A percentile compares a stretch with the other conserved stretches of the same genome.
Conservation (phyloP, 2,888 invertebrate species). For the Hirtodrosophila alboralis region DNA sequence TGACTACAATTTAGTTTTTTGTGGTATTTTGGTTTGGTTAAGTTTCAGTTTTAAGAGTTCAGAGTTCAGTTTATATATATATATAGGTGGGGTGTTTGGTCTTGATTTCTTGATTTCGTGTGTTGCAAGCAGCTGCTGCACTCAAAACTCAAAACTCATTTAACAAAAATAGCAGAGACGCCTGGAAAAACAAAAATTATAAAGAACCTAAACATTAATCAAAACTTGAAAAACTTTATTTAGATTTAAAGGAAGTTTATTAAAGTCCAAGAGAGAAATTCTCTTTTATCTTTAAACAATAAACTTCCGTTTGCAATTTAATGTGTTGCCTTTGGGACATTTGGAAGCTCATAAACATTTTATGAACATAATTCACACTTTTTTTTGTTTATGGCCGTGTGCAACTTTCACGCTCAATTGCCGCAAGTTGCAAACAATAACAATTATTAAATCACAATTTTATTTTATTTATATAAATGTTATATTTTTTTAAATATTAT, state of each 20-base stretch:
- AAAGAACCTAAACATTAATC: constrained; percentile 7
- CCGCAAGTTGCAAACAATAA: constrained; percentile 18
- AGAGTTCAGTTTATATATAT: constrained; percentile 31
- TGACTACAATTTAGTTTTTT: constrained; percentile 1
- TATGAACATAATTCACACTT: too few species aligned
- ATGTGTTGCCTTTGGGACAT: too few species aligned
- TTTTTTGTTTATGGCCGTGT: background rate
- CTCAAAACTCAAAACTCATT: constrained; percentile 28
- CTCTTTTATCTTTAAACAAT: too few species aligned
- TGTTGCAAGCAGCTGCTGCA: constrained; percentile 22
- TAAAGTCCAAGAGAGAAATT: too few species aligned
- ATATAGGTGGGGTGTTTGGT: constrained; percentile 52
- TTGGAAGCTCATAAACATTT: too few species aligned
- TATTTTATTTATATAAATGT: background rate
- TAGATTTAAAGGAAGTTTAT: too few species aligned
- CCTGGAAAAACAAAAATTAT: constrained; percentile 18
- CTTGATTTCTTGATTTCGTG: constrained; percentile 8
- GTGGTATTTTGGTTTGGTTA: constrained; percentile 10
- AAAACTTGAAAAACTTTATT: too few species aligned
- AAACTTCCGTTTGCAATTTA: too few species aligned
- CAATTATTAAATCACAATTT: background rate
- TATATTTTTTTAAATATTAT: background rate
- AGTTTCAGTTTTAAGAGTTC: constrained; percentile 34
- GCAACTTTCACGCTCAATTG: constrained; percentile 34
- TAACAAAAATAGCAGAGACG: constrained; percentile 25